Conservation (phyloP, 2,113 vertebrate species). For the Perccottus glenii region DNA sequence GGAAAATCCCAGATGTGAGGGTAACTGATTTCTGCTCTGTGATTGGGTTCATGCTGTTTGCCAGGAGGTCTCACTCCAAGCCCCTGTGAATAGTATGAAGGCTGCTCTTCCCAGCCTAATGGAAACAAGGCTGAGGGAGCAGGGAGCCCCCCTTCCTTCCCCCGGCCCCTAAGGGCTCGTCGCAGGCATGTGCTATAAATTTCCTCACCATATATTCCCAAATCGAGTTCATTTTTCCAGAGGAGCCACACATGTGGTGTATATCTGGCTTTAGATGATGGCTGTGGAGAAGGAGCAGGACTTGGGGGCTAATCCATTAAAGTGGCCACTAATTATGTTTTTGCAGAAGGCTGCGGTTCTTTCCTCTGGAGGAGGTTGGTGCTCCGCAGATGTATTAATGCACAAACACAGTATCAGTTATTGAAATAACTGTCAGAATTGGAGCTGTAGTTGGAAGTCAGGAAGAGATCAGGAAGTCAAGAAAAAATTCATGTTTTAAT, state of each 20-base stretch:
- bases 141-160: constrained; percentile 43
- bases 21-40: constrained; percentile 55
- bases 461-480: too few relatives aligned
- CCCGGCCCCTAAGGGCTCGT: constrained; percentile 68
- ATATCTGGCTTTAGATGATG: constrained; percentile 73
- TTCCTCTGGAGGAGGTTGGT: constrained; percentile 2
- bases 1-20: constrained; percentile 74
- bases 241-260: constrained; percentile 78
- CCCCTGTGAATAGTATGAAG: constrained; percentile 62
- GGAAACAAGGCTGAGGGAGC: constrained; percentile 74
- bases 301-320: constrained; percentile 63
- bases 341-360: constrained; percentile 39
- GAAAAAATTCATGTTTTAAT: too few relatives aligned
- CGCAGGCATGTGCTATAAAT: constrained; percentile 82
- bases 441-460: too few relatives aligned
- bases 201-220: constrained; percentile 82
- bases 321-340: constrained; percentile 70
- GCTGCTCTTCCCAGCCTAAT: constrained; percentile 76
- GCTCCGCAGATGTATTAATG: constrained; percentile 30
- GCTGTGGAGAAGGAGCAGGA: constrained; percentile 55
- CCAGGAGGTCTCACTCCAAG: constrained; percentile 68
- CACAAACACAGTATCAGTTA: constrained; percentile 20
- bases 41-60: constrained; percentile 62
- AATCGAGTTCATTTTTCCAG: constrained; percentile 77
- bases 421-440: constrained; percentile 25